Percentiles rank a stretch among this genome's conserved stretches.
Conservation (phyloP, 1,140 invertebrate species). For the Drosophila santomea region DNA sequence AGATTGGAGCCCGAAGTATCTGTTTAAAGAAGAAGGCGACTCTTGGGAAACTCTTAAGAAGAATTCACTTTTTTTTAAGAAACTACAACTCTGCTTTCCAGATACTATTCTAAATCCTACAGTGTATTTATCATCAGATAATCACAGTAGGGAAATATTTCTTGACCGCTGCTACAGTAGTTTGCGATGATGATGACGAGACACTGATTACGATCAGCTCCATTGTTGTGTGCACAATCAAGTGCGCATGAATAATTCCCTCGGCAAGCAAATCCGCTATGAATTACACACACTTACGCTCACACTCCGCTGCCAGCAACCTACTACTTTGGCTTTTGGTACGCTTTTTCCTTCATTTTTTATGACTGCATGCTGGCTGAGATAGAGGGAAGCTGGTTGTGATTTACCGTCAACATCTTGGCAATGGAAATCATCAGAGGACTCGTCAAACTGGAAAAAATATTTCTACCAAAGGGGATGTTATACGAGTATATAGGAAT, state of each 20-base stretch:
- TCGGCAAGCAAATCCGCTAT: slow-evolving; percentile 54
- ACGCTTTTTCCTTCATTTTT: slow-evolving; percentile 52
- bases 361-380: slow-evolving; percentile 37
- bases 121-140: slow-evolving; percentile 6
- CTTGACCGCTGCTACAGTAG: slow-evolving; percentile 10
- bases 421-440: slow-evolving; percentile 53
- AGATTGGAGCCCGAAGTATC: slow-evolving; percentile 9
- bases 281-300: slow-evolving; percentile 50
- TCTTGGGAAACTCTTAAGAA: neutral
- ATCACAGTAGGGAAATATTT: slow-evolving; percentile 6
- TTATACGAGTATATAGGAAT: too few species aligned
- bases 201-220: slow-evolving; percentile 43
- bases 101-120: neutral
- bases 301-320: slow-evolving; percentile 38
- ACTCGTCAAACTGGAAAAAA: slow-evolving; percentile 33
- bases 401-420: slow-evolving; percentile 70
- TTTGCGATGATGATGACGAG: slow-evolving; percentile 39
- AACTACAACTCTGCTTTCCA: neutral
- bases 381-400: slow-evolving; percentile 37
- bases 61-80: neutral
- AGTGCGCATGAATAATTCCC: slow-evolving; percentile 63
- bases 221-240: slow-evolving; percentile 58
- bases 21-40: slow-evolving; percentile 11
- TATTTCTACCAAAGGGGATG: too few species aligned
- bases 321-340: slow-evolving; percentile 43